Conservation (phyloP, 2,888 invertebrate species). For the Volucella zonaria region DNA sequence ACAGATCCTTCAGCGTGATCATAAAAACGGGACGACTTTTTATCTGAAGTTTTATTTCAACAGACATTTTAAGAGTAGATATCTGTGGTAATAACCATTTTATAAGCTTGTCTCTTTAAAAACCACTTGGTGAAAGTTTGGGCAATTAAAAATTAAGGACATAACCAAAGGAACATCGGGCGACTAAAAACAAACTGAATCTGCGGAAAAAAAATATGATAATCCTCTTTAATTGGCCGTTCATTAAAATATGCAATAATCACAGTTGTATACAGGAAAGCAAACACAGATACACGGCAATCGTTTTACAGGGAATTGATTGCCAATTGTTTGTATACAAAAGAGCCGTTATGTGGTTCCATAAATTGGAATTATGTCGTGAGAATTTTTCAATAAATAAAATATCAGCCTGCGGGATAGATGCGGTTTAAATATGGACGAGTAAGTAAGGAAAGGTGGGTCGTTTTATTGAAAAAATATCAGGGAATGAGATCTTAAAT, state of each 20-base stretch:
- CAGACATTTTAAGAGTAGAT: constrained; percentile 1
- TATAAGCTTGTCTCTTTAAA: constrained; percentile 26
- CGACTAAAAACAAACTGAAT: neutral
- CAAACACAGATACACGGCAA: neutral
- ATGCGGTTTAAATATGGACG: too few species aligned
- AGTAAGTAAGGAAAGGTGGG: constrained; percentile 2
- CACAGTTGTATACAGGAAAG: constrained; percentile 21
- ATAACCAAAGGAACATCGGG: neutral
- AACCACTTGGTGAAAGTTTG: constrained; percentile 35
- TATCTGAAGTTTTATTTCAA: neutral
- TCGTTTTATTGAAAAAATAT: neutral
- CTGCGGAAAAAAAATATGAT: constrained; percentile 3
- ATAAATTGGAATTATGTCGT: constrained; percentile 37
- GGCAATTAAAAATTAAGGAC: constrained; percentile 38
- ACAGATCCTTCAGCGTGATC: neutral
- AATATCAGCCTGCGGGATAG: neutral
- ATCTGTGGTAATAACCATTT: constrained; percentile 40
- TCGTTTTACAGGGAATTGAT: constrained; percentile 27
- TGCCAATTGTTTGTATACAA: constrained; percentile 36
- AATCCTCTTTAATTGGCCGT: constrained; percentile 35
- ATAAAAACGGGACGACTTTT: neutral
- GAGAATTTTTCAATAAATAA: neutral
- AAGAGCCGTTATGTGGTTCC: constrained; percentile 31
- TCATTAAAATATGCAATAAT: constrained; percentile 51
- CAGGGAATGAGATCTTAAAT: neutral